phyloP scores from a whole-genome alignment of 1,140 invertebrate species.

The Megalopta genalis region DNA sequence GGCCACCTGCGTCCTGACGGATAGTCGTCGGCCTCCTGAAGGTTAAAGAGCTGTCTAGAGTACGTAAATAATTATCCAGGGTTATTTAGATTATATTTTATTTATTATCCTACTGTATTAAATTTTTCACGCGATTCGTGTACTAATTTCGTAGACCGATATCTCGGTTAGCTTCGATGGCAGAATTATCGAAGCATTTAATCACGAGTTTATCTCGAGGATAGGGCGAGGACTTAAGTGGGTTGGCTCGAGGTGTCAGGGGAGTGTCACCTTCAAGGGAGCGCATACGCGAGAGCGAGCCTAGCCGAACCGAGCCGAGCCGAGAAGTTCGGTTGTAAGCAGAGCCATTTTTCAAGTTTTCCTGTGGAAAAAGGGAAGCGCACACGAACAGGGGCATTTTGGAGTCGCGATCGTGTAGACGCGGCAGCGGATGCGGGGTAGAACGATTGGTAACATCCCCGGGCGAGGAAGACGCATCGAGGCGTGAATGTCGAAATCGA shows the following conservation, averaged over 20 bases:
- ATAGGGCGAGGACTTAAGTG: not conserved
- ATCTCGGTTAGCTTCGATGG: no score
- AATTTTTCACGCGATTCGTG: no score
- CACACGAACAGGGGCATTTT: slow-evolving; percentile 39
- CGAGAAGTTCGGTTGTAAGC: slow-evolving; percentile 56
- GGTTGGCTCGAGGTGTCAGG: not conserved
- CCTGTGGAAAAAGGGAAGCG: slow-evolving; percentile 6
- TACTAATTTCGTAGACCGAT: no score
- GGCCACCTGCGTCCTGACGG: no score
- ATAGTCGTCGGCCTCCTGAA: no score
- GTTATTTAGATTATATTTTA: no score
- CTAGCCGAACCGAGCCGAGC: slow-evolving; percentile 28
- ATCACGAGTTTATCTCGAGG: not conserved
- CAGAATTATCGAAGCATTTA: no score
- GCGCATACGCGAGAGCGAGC: slow-evolving; percentile 5
- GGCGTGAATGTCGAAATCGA: slow-evolving; percentile 61
- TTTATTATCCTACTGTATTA: no score
- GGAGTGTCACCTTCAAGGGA: not conserved
- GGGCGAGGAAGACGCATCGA: slow-evolving; percentile 51
- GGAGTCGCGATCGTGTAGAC: slow-evolving; percentile 43
- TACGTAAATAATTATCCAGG: no score
- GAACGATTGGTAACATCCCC: slow-evolving; percentile 48
- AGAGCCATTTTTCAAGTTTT: slow-evolving; percentile 59
- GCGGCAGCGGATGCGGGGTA: slow-evolving; percentile 12
- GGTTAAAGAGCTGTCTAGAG: no score